Conservation (phyloP, 2,797 vertebrate species). For the Spondyliosoma cantharus region DNA sequence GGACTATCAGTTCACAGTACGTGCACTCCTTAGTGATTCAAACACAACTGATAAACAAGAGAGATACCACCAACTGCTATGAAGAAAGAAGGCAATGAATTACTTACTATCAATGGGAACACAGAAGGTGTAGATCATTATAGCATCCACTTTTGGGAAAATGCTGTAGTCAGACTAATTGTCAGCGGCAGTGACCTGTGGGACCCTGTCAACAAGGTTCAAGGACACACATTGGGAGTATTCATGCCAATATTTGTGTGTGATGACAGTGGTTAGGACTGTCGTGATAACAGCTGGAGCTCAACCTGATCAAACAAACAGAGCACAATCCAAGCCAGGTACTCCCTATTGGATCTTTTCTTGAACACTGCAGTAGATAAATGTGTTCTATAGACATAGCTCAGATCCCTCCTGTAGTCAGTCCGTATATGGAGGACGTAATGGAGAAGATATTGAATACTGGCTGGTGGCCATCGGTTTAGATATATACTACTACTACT, state of each 20-base stretch:
- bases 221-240: constrained; percentile 23
- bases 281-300: not conserved
- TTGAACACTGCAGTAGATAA: constrained; percentile 5
- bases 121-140: constrained; percentile 10
- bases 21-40: constrained; percentile 35
- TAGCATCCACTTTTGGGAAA: not conserved
- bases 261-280: not conserved
- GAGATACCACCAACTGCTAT: not conserved
- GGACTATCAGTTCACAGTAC: constrained; percentile 28
- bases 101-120: constrained; percentile 17
- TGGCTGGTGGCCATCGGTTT: not conserved
- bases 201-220: constrained; percentile 15
- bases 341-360: not conserved
- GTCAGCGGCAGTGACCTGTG: not conserved
- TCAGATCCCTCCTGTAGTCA: not conserved
- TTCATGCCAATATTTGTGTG: not conserved
- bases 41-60: constrained; percentile 38
- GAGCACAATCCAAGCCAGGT: not conserved
- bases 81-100: constrained; percentile 21
- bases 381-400: not conserved
- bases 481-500: not conserved
- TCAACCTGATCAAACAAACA: constrained; percentile 8
- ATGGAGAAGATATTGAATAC: not conserved
- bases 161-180: not conserved
- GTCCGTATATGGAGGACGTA: not conserved